Base-by-base conservation (phyloP, 2,888 invertebrate species). In the Lapara coniferarum region DNA sequence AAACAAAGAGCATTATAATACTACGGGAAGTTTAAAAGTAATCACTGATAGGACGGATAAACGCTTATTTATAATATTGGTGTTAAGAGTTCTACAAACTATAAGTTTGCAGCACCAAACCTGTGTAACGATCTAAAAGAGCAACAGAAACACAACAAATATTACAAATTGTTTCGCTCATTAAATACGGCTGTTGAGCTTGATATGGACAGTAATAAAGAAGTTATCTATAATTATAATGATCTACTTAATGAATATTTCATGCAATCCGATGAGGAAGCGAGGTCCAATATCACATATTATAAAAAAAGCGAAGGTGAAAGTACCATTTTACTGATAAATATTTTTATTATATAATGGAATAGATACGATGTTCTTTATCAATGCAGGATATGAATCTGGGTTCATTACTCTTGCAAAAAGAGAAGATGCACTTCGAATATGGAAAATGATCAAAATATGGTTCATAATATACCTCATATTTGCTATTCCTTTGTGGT, bases 401-500 rank as follows among this genome's bases (percentile, higher is more conserved):
- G 63, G 16, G 19, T 63, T 63, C 12, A 49, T 49, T 10, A 58
- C 16, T 49, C n/a, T n/a, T 12, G 12, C 25, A 51, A 55, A 19
- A 44, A 46, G 68, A 49, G 70, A 55, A 73, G 72, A 2, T 67
- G 83, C 30, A 70, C 75, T 4, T 56, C 68, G 14, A 75, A 49
- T 88, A 7, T 85, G 84, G 85, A 81, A 74, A 53, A 81, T 87
- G 44, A 59, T 82, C 14, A 79, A 81, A 69, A 82, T 89, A 76
- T 90, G 89, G 89, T 71, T 85, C 12, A 13, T 83, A 2, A 78
- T 90, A 5, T 91, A 90, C 71, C 72, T 88, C 3, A 68, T 74
- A 1, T 72, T 91, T 8, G 90, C 90, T 16, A 69, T 89, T n/a
- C 90, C 91, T 30, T 75, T 91, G 59, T 92, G 90, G 90, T 90